Percentiles rank a stretch among this genome's conserved stretches.
Conservation (phyloP, 2,888 invertebrate genomes). For the Parnassius glacialis region DNA sequence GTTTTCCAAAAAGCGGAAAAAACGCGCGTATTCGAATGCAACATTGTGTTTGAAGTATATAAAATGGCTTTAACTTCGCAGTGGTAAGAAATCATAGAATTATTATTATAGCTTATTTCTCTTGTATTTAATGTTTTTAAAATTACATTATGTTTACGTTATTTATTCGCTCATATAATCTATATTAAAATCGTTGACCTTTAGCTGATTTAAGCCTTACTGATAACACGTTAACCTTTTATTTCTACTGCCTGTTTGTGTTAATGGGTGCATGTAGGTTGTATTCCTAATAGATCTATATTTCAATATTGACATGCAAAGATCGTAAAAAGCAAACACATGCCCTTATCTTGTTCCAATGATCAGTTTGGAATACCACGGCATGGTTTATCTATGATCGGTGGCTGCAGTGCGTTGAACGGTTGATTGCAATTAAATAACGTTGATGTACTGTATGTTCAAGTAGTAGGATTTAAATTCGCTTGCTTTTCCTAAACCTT, state of each 20-base stretch:
- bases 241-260: background rate
- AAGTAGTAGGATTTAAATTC: conserved; percentile 1
- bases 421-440: background rate
- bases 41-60: too few species aligned
- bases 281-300: conserved; percentile 11
- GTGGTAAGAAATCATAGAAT: too few species aligned
- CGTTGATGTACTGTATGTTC: background rate
- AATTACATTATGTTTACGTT: too few species aligned
- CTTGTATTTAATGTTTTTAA: too few species aligned
- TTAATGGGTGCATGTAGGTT: background rate
- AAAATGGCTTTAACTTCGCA: too few species aligned
- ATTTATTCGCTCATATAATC: too few species aligned
- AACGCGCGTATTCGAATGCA: too few species aligned
- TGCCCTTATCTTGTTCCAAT: conserved; percentile 29
- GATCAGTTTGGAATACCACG: conserved; percentile 29
- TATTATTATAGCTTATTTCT: too few species aligned
- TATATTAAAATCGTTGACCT: too few species aligned
- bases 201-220: too few species aligned
- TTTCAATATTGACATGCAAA: conserved; percentile 22
- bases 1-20: too few species aligned
- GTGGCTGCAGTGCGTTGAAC: conserved; percentile 19
- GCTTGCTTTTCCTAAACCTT: background rate
- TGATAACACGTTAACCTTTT: too few species aligned
- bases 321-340: conserved; percentile 28
- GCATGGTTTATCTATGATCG: conserved; percentile 24